phyloP scores from a whole-genome alignment of 2,888 invertebrate species.

The Polymixis lichenea region DNA sequence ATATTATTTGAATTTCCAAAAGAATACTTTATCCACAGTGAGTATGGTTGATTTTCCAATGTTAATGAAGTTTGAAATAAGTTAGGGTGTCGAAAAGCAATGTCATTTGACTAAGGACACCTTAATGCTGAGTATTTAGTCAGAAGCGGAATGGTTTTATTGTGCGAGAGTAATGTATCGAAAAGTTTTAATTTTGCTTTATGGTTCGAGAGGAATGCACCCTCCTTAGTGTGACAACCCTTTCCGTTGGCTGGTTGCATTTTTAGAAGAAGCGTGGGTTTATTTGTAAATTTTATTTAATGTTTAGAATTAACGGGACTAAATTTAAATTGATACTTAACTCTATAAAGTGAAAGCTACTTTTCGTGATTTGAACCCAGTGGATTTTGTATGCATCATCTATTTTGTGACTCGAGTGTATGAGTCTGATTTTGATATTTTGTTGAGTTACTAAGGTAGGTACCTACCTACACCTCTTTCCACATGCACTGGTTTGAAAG shows the following conservation, averaged over 20 bases:
- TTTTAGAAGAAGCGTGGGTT: conserved; percentile 51
- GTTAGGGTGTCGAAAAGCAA: conserved; percentile 65
- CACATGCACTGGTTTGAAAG: not conserved
- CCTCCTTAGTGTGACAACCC: conserved; percentile 67
- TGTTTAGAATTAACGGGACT: conserved; percentile 13
- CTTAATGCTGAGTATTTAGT: conserved; percentile 89
- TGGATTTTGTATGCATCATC: not conserved
- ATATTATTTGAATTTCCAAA: conserved; percentile 5
- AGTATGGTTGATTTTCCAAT: conserved; percentile 61
- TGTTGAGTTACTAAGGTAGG: too few species aligned
- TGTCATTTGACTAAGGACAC: conserved; percentile 89
- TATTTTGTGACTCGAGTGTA: not conserved
- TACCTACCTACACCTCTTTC: not conserved
- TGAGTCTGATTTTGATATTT: not conserved
- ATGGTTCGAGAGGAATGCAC: conserved; percentile 83
- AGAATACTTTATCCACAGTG: conserved; percentile 40
- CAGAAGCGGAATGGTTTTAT: conserved; percentile 83
- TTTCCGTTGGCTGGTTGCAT: conserved; percentile 59
- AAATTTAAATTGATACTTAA: not conserved
- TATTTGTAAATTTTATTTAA: conserved; percentile 61
- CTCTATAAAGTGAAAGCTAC: not conserved
- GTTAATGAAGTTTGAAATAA: conserved; percentile 38
- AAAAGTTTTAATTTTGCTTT: conserved; percentile 90
- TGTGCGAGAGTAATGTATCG: conserved; percentile 89
- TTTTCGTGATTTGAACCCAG: not conserved